phyloP scores from a whole-genome alignment of 2,797 vertebrate genomes.

The Gymnoscopelus braueri region DNA sequence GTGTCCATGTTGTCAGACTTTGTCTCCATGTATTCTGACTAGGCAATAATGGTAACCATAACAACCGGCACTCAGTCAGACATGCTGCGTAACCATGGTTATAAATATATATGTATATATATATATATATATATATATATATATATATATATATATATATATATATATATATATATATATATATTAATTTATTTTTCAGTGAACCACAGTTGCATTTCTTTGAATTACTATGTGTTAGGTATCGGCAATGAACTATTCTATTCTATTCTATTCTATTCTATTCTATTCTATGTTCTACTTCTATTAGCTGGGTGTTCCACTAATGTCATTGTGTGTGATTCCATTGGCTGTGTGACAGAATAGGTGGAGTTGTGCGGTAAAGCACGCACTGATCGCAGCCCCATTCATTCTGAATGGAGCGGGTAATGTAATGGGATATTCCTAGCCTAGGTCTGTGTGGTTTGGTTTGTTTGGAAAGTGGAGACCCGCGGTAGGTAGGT shows the following conservation, averaged over 20 bases:
- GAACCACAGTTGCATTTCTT: not conserved
- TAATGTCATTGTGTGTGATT: conserved; percentile 29
- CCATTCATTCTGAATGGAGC: conserved; percentile 53
- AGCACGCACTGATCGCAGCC: conserved; percentile 35
- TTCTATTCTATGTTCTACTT: not conserved
- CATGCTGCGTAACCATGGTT: too few relatives aligned
- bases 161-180: too few relatives aligned
- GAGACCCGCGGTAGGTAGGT: conserved; percentile 10
- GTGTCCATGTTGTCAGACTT: too few relatives aligned
- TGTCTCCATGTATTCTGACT: too few relatives aligned
- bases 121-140: too few relatives aligned
- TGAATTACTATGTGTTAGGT: not conserved
- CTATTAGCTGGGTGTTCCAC: not conserved
- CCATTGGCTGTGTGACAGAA: conserved; percentile 62
- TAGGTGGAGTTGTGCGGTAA: conserved; percentile 64
- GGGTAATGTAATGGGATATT: conserved; percentile 33
- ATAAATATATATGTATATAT: too few relatives aligned
- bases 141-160: too few relatives aligned
- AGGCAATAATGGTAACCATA: too few relatives aligned
- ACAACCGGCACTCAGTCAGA: too few relatives aligned
- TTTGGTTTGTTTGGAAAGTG: conserved; percentile 22
- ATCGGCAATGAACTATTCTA: not conserved
- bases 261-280: conserved; percentile 13
- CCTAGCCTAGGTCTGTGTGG: not conserved
- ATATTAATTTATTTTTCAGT: too few relatives aligned